phyloP scores from a whole-genome alignment of 2,888 invertebrate genomes.

The Phyllotreta cruciferae region DNA sequence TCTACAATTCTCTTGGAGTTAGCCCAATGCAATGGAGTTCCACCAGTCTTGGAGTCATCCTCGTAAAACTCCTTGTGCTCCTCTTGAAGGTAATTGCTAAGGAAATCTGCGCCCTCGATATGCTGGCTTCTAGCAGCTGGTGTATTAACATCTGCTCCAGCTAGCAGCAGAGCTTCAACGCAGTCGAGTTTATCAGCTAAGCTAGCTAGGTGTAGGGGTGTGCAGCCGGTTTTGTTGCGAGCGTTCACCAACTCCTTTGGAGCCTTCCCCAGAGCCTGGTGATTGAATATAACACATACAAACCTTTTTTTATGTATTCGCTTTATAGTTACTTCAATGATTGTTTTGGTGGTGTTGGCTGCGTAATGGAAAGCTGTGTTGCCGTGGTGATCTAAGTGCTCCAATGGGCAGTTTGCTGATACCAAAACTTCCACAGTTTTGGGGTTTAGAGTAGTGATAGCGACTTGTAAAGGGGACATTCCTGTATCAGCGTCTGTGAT shows the following conservation, averaged over 20 bases:
- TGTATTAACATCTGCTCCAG: conserved; percentile 87
- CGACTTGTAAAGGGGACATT: conserved; percentile 87
- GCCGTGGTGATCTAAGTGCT: conserved; percentile 75
- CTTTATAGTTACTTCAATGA: conserved; percentile 85
- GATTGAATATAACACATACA: too few relatives aligned
- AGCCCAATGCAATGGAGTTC: conserved; percentile 92
- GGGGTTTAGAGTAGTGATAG: conserved; percentile 74
- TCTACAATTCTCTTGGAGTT: conserved; percentile 82
- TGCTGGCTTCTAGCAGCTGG: conserved; percentile 63
- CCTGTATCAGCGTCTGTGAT: conserved; percentile 73
- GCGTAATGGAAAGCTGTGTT: conserved; percentile 91
- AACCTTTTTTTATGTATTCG: too few relatives aligned
- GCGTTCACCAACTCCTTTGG: conserved; percentile 62
- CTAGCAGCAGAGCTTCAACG: conserved; percentile 81
- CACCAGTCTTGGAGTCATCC: conserved; percentile 90
- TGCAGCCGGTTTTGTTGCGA: conserved; percentile 80
- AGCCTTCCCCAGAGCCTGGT: too few relatives aligned
- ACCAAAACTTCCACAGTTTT: conserved; percentile 72
- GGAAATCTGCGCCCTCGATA: conserved; percentile 51
- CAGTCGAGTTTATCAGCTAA: conserved; percentile 85
- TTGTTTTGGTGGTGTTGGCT: conserved; percentile 81
- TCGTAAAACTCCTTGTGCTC: conserved; percentile 75
- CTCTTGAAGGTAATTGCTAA: conserved; percentile 75
- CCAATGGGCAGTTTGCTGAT: conserved; percentile 69
- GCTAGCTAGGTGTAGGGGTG: conserved; percentile 87